A percentile compares a stretch with the other conserved stretches of the same genome.
Conservation (phyloP, 2,888 invertebrate genomes). For the Alloplasta piceator region DNA sequence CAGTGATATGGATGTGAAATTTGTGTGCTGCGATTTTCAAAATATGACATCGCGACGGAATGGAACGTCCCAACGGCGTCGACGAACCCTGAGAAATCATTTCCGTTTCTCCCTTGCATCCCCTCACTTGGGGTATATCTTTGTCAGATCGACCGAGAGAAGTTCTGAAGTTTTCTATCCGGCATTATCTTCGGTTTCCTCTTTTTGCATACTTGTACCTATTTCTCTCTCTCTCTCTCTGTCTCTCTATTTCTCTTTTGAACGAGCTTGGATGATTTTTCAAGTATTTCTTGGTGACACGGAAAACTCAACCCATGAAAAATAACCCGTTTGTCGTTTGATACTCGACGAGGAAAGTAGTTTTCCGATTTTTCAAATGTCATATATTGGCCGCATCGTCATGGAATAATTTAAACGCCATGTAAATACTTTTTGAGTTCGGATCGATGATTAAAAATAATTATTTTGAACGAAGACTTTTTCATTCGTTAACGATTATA, state of each 20-base stretch:
- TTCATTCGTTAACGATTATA: too few species aligned
- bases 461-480: too few species aligned
- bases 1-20: not conserved
- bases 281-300: not conserved
- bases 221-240: not conserved
- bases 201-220: not conserved
- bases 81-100: conserved; percentile 30
- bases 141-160: conserved; percentile 12
- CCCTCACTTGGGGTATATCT: not conserved
- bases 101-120: conserved; percentile 32
- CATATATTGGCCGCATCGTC: too few species aligned
- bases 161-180: conserved; percentile 40
- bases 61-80: conserved; percentile 1
- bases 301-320: too few species aligned
- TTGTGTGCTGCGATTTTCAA: conserved; percentile 25
- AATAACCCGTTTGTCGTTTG: too few species aligned
- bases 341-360: too few species aligned
- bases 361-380: too few species aligned
- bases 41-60: conserved; percentile 25
- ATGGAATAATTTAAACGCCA: too few species aligned
- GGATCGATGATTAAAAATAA: too few species aligned
- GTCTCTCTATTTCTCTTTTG: not conserved
- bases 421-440: too few species aligned
- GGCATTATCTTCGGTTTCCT: conserved; percentile 16
- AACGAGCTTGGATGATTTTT: not conserved